Conservation (phyloP, 1,140 invertebrate species). For the Drosophila ironensis region DNA sequence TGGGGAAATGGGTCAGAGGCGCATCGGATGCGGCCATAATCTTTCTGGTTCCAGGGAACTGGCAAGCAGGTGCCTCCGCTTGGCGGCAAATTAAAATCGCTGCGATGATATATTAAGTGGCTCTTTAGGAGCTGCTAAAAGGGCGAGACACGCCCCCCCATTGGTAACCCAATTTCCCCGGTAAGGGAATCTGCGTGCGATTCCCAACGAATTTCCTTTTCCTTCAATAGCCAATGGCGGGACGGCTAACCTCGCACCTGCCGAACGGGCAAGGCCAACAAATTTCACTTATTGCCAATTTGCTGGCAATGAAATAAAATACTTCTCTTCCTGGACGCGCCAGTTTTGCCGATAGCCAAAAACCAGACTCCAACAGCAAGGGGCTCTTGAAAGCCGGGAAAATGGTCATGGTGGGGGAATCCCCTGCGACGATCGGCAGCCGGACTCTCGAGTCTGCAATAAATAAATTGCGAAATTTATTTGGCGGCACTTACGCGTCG, state of each 20-base stretch:
- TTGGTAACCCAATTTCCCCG: conserved; percentile 53
- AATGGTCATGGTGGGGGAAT: neutral
- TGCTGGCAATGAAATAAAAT: conserved; percentile 78
- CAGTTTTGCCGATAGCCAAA: conserved; percentile 53
- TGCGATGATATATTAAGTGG: conserved; percentile 46
- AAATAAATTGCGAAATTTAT: conserved; percentile 80
- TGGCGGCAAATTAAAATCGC: conserved; percentile 29
- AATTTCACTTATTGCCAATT: conserved; percentile 80
- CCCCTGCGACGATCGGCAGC: conserved; percentile 42
- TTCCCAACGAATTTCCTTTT: conserved; percentile 42
- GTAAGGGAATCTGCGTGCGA: conserved; percentile 25
- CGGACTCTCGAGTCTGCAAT: conserved; percentile 50
- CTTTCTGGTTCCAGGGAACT: neutral
- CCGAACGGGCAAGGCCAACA: conserved; percentile 64
- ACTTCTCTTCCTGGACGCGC: conserved; percentile 47
- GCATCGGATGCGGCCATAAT: neutral
- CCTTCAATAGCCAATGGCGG: conserved; percentile 13
- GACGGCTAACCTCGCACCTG: conserved; percentile 73
- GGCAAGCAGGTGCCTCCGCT: conserved; percentile 24
- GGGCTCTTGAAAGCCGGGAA: neutral
- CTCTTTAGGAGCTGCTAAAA: conserved; percentile 40
- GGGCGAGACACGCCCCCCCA: conserved; percentile 21
- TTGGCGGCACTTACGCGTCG: conserved; percentile 77
- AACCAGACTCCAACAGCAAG: conserved; percentile 37
- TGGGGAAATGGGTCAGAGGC: conserved; percentile 38